Evolutionary conservation across 1,140 invertebrate species (phyloP).

Genomic region (Heliconius himera): DNA sequence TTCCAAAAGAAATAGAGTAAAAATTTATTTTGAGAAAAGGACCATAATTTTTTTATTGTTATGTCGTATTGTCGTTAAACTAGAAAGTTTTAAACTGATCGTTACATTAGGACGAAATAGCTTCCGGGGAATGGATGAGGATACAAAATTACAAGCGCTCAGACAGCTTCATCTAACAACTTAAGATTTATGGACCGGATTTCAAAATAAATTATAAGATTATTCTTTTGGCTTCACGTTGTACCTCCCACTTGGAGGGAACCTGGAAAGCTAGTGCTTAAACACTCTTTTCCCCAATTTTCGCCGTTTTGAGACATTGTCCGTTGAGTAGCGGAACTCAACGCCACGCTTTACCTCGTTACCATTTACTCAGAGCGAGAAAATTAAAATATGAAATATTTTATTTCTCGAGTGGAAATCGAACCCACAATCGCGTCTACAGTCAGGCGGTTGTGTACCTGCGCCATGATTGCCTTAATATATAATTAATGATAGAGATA

Average conservation of each 20-base stretch:
- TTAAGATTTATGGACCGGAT: background rate
- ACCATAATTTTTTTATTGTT: slow-evolving; percentile 46
- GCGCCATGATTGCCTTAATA: too few relatives aligned
- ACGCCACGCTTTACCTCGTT: background rate
- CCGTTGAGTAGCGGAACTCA: background rate
- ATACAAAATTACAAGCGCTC: background rate
- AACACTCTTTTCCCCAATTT: too few relatives aligned
- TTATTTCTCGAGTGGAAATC: background rate
- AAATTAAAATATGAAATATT: background rate
- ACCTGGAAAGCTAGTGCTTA: background rate
- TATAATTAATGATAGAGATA: too few relatives aligned
- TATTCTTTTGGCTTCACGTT: background rate
- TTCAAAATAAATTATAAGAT: background rate
- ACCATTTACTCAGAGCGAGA: background rate
- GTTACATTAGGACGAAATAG: slow-evolving; percentile 11
- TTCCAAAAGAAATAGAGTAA: slow-evolving; percentile 14
- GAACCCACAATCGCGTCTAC: background rate
- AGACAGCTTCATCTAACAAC: slow-evolving; percentile 15
- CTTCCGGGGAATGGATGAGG: slow-evolving; percentile 10
- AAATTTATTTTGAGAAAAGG: slow-evolving; percentile 19
- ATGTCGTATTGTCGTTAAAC: slow-evolving; percentile 37
- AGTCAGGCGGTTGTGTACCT: background rate
- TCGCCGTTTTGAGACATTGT: too few relatives aligned
- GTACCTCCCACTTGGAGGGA: background rate
- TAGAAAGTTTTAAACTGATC: slow-evolving; percentile 42